phyloP scores from a whole-genome alignment of 2,888 invertebrate species.

The Pristionchus fissidentatus region DNA sequence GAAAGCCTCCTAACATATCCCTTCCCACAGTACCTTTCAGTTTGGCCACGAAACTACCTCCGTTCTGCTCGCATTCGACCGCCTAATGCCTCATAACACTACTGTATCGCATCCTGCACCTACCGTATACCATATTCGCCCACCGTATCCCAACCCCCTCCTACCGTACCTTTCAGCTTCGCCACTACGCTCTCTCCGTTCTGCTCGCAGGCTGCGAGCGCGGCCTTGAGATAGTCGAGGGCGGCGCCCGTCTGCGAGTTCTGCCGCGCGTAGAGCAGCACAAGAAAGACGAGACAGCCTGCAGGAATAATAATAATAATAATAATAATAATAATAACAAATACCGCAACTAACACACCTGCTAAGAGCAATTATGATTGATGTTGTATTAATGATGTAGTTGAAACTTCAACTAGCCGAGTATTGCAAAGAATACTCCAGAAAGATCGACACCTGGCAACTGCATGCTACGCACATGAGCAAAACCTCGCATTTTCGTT shows the following conservation, averaged over 20 bases:
- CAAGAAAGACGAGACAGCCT: neutral
- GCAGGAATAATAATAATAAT: neutral
- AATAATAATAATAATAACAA: neutral
- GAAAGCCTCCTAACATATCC: neutral
- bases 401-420: too few relatives aligned
- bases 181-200: conserved; percentile 46
- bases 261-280: conserved; percentile 39
- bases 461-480: too few relatives aligned
- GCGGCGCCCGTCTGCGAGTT: neutral
- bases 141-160: neutral
- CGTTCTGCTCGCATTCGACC: too few relatives aligned
- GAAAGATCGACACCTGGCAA: too few relatives aligned
- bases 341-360: too few relatives aligned
- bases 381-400: too few relatives aligned
- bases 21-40: neutral
- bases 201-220: conserved; percentile 30
- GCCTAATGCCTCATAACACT: too few relatives aligned
- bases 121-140: neutral
- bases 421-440: too few relatives aligned
- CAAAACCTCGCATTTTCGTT: too few relatives aligned
- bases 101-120: too few relatives aligned
- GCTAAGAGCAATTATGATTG: too few relatives aligned
- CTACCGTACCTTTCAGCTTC: conserved; percentile 39
- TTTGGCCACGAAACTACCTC: too few relatives aligned
- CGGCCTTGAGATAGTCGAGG: neutral